A percentile compares a stretch with the other conserved stretches of the same genome.
These are phyloP conservation scores for Mola mola DNA, from an alignment of 2,113 vertebrate species.

Conservation along the genomic window DNA sequence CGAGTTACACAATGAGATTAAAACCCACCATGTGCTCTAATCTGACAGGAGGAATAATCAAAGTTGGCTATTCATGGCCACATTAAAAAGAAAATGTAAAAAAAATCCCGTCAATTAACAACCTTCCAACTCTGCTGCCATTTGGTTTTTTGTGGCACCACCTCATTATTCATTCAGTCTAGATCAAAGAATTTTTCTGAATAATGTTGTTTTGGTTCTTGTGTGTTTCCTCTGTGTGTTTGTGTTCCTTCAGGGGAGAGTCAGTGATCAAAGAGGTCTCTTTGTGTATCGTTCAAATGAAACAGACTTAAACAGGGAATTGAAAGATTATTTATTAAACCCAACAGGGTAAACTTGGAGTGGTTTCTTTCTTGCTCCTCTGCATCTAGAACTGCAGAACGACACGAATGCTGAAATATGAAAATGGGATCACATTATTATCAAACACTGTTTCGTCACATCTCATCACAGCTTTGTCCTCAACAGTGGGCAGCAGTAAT, in stretches of 20 bases:
- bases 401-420: conserved; percentile 48
- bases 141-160: conserved; percentile 10
- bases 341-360: conserved; percentile 7
- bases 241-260: background rate
- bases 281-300: conserved; percentile 33
- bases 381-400: conserved; percentile 49
- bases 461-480: conserved; percentile 13
- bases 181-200: conserved; percentile 61
- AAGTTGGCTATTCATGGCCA: too few relatives aligned
- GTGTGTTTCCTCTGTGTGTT: conserved; percentile 10
- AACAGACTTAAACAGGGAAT: conserved; percentile 18
- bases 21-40: too few relatives aligned
- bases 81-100: background rate
- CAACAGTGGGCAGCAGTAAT: conserved; percentile 44
- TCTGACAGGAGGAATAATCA: too few relatives aligned
- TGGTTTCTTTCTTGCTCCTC: background rate
- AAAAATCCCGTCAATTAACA: conserved; percentile 3
- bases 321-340: conserved; percentile 50
- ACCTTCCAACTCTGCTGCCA: background rate
- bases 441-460: background rate
- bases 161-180: conserved; percentile 44
- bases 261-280: conserved; percentile 44
- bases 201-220: conserved; percentile 43
- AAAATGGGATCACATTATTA: background rate
- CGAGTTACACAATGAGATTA: too few relatives aligned